Base-by-base conservation (phyloP, 2,113 vertebrate species). In the Xenotilapia caudafasciata region DNA sequence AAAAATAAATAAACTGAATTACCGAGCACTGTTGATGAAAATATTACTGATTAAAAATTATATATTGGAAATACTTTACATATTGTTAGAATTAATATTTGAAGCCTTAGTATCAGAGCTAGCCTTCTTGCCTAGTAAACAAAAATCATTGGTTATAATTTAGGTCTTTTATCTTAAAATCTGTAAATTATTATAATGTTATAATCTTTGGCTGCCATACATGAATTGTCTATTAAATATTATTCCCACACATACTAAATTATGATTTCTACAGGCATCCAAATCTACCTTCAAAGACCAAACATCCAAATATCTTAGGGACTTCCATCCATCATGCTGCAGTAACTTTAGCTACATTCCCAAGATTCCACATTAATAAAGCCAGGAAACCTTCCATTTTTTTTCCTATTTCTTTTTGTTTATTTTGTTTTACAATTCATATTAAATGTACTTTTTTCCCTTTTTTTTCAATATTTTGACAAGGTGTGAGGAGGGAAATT, bases 361-460 rank as follows among this genome's bases (percentile, higher is more conserved):
- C 23, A 26, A 73, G 9, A 28, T 45, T 47, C 14, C 40, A 47
- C 23, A 47, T 7, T 28, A 45, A 73, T 47, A 73, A 23, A 73
- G 40, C 40, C 14, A 9, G 2, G 5, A 42, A 70, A 70, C n/a
- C 65, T 42, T 15, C 5, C 2, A 70, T 14, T 70, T 70, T 68
- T 33, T 70, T 23, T 23, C 31, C 60, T 38, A n/a, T 65, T 65
- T 38, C 10, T n/a, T 65, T 38, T 65, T 38, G 60, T 62, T 35
- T 62, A 62, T n/a, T 65, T 35, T 65, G 19, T 38, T 65, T 65
- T 65, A n/a, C 31, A 65, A n/a, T 65, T 13, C 17, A 65, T 38
- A 38, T 7, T 65, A 65, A 65, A 65, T 38, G 17, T 65, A 65
- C 33, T 5, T 62, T 33, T 62, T 3, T 0, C 3, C 2, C 2